Conservation (phyloP, 2,888 invertebrate species). For the Isoperla grammatica region DNA sequence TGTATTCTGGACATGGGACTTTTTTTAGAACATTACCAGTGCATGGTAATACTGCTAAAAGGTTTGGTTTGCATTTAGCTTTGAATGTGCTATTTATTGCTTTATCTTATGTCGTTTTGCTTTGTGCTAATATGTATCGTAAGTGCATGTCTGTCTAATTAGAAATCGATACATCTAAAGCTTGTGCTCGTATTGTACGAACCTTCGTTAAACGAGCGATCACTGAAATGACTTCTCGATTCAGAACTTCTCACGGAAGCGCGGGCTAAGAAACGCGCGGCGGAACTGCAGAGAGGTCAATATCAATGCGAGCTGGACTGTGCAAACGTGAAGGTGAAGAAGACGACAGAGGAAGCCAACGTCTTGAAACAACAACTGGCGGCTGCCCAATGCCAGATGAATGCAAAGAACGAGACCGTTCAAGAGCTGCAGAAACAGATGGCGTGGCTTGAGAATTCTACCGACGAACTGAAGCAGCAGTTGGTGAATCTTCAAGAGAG, state of each 20-base stretch:
- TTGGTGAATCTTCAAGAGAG: conserved; percentile 38
- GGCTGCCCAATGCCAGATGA: conserved; percentile 24
- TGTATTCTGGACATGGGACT: conserved; percentile 25
- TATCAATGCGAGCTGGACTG: conserved; percentile 35
- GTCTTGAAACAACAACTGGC: conserved; percentile 27
- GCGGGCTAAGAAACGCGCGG: conserved; percentile 32
- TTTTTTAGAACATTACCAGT: conserved; percentile 29
- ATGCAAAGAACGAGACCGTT: conserved; percentile 22
- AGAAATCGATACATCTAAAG: not conserved
- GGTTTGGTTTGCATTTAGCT: conserved; percentile 30
- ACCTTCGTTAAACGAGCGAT: not conserved
- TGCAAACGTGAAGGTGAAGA: conserved; percentile 36
- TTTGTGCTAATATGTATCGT: conserved; percentile 1
- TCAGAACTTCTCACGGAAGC: conserved; percentile 36
- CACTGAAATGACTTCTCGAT: not conserved
- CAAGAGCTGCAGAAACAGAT: conserved; percentile 27
- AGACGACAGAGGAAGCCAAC: conserved; percentile 29
- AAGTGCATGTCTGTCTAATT: not conserved
- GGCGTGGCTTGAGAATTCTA: conserved; percentile 25
- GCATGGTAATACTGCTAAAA: conserved; percentile 33
- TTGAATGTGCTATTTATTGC: conserved; percentile 2
- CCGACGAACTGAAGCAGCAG: conserved; percentile 37
- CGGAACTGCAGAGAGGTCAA: conserved; percentile 33
- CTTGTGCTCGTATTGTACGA: not conserved
- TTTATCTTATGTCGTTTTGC: not conserved